These are phyloP conservation scores for Plagiodera versicolora DNA, from an alignment of 2,888 invertebrate genomes.

Conservation along the genomic window DNA sequence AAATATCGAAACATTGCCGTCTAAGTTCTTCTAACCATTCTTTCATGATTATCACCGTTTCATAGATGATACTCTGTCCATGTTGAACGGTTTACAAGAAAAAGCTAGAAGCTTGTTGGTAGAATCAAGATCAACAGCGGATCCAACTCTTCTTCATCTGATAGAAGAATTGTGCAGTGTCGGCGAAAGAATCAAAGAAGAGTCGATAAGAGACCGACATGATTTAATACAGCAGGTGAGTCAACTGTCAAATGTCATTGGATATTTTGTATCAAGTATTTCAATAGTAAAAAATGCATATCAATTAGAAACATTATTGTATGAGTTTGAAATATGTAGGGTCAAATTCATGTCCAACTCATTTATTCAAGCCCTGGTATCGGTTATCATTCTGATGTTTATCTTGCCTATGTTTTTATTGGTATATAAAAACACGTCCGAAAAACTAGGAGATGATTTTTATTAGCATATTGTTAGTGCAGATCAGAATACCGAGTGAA, in stretches of 20 bases:
- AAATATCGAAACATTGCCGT: no score
- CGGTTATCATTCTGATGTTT: neutral
- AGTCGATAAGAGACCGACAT: constrained; percentile 66
- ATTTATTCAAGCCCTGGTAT: neutral
- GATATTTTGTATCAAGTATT: no score
- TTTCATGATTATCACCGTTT: neutral
- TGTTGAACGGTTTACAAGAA: constrained; percentile 49
- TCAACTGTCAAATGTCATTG: neutral
- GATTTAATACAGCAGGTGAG: constrained; percentile 76
- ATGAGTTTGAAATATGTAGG: no score
- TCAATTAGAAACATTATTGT: no score
- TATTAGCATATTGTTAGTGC: neutral
- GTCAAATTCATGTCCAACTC: no score
- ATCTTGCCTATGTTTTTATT: neutral
- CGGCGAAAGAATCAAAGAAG: constrained; percentile 65
- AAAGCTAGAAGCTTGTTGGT: constrained; percentile 54
- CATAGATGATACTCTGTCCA: constrained; percentile 42
- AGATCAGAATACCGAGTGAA: neutral
- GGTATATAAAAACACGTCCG: neutral
- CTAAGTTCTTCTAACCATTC: no score
- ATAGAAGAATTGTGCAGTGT: constrained; percentile 65
- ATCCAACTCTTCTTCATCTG: constrained; percentile 58
- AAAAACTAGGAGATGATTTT: neutral
- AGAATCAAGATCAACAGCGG: constrained; percentile 51
- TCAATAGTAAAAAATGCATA: no score